Conservation (phyloP, 2,888 invertebrate species). For the Nymphalis polychloros region DNA sequence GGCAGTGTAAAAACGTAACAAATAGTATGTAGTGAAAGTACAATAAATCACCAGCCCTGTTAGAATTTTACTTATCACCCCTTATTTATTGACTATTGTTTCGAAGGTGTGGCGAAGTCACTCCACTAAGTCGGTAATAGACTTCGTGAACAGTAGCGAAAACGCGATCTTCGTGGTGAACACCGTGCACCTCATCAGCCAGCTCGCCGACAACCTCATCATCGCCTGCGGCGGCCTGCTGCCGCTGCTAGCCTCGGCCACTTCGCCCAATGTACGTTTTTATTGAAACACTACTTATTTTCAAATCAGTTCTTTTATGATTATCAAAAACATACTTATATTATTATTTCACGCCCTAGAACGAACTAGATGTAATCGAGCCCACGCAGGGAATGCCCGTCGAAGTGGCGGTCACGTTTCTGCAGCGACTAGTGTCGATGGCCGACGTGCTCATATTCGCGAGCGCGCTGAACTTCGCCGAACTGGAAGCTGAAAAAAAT, state of each 20-base stretch:
- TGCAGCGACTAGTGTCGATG: constrained; percentile 99
- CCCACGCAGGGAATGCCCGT: constrained; percentile 99
- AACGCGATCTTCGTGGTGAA: constrained; percentile 99
- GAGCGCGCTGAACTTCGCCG: constrained; percentile 97
- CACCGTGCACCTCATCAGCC: constrained; percentile 99
- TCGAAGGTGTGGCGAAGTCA: constrained; percentile 90
- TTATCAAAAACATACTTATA: too few relatives aligned
- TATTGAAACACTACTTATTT: neutral
- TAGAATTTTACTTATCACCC: too few relatives aligned
- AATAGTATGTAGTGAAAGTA: too few relatives aligned
- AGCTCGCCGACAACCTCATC: constrained; percentile 98
- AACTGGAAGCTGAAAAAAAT: constrained; percentile 99
- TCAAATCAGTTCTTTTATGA: too few relatives aligned
- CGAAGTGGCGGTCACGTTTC: constrained; percentile 97
- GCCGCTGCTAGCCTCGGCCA: constrained; percentile 98
- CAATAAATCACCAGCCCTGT: too few relatives aligned
- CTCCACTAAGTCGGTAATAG: constrained; percentile 97
- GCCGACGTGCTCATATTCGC: constrained; percentile 99
- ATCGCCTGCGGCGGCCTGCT: constrained; percentile 98
- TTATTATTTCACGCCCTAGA: constrained; percentile 79
- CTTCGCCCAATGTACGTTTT: constrained; percentile 95
- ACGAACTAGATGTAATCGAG: constrained; percentile 98
- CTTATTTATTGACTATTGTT: neutral
- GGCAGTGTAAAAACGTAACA: too few relatives aligned
- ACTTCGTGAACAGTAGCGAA: constrained; percentile 98